phyloP scores from a whole-genome alignment of 2,797 vertebrate species.

The Phoeniculus purpureus region DNA sequence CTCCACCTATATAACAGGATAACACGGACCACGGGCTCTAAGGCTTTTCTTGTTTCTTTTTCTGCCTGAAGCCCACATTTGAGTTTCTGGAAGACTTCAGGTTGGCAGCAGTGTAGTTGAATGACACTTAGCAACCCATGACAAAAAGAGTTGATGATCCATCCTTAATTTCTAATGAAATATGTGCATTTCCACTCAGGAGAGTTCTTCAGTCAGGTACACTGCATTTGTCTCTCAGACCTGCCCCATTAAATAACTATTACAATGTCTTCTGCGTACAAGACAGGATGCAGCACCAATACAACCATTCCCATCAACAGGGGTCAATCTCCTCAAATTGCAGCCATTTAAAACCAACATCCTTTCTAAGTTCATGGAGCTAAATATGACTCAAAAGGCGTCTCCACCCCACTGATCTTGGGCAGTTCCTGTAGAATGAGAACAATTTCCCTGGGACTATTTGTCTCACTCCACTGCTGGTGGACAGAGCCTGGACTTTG shows the following conservation, averaged over 20 bases:
- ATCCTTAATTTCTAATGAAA: neutral
- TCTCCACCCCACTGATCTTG: neutral
- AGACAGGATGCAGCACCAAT: neutral
- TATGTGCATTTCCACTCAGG: neutral
- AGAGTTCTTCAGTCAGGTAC: neutral
- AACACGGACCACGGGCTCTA: neutral
- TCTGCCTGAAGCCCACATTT: neutral
- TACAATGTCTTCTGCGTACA: neutral
- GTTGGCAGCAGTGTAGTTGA: neutral
- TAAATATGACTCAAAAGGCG: neutral
- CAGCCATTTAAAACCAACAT: neutral
- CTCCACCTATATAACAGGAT: neutral
- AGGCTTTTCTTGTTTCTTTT: neutral
- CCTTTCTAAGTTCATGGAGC: neutral
- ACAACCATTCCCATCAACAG: neutral
- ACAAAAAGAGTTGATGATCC: neutral
- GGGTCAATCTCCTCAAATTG: neutral
- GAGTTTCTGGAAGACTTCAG: conserved; percentile 15
- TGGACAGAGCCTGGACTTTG: neutral
- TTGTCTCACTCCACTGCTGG: neutral
- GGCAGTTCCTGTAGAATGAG: neutral
- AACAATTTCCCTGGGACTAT: neutral
- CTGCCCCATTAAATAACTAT: neutral
- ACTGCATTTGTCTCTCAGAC: neutral
- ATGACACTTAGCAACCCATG: neutral